Conservation (phyloP, 2,797 vertebrate species). For the Ptychadena robeensis region DNA sequence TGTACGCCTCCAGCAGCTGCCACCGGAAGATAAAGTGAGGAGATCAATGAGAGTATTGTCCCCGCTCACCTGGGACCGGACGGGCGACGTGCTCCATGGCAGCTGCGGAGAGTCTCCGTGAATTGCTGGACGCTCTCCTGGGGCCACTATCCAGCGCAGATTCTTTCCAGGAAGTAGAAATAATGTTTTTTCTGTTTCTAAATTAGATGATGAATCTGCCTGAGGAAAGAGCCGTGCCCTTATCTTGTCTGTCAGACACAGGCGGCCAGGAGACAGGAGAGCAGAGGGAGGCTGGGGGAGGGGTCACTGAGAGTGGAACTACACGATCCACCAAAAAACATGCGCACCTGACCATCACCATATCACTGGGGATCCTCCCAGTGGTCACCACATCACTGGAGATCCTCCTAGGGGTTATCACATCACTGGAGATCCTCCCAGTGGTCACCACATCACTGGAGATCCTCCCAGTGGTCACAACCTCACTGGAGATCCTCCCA, state of each 20-base stretch:
- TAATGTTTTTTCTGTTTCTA: not conserved
- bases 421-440: too few species aligned
- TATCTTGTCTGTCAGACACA: not conserved
- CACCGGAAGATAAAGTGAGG: slow-evolving; percentile 29
- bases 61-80: slow-evolving; percentile 18
- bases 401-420: too few species aligned
- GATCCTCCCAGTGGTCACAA: too few species aligned
- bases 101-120: not conserved
- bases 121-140: slow-evolving; percentile 9
- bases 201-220: not conserved
- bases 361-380: too few species aligned
- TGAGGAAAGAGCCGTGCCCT: not conserved
- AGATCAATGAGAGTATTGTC: slow-evolving; percentile 42
- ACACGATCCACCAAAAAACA: too few species aligned
- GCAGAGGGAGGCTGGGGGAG: too few species aligned
- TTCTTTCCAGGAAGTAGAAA: not conserved
- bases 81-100: not conserved
- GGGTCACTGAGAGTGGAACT: too few species aligned
- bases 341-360: too few species aligned
- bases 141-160: not conserved
- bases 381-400: too few species aligned
- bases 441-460: too few species aligned
- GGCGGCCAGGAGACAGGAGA: too few species aligned
- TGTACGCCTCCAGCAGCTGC: slow-evolving; percentile 21
- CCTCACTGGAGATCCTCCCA: too few species aligned